These are phyloP conservation scores for Nycteola revayana DNA, from an alignment of 2,888 invertebrate species.

Conservation along the genomic window DNA sequence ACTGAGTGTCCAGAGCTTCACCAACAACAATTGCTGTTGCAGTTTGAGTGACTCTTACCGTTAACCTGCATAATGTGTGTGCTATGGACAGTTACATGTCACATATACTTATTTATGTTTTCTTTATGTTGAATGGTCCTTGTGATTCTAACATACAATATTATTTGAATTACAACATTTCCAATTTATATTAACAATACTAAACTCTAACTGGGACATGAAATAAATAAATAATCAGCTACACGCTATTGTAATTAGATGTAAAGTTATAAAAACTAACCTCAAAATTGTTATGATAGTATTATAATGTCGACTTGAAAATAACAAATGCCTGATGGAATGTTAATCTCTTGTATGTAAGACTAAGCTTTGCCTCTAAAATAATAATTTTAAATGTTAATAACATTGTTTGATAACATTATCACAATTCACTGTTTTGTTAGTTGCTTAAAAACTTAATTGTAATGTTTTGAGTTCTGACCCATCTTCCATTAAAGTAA, in stretches of 20 bases:
- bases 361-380: constrained; percentile 14
- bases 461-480: too few species aligned
- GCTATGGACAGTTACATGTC: constrained; percentile 64
- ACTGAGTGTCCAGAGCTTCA: constrained; percentile 69
- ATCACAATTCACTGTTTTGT: too few species aligned
- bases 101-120: constrained; percentile 56
- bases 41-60: constrained; percentile 65
- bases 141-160: constrained; percentile 75
- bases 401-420: constrained; percentile 6
- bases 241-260: constrained; percentile 13
- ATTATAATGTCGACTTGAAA: constrained; percentile 19
- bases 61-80: constrained; percentile 80
- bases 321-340: constrained; percentile 23
- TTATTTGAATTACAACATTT: constrained; percentile 31
- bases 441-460: too few species aligned
- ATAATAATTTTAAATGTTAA: constrained; percentile 11
- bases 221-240: constrained; percentile 14
- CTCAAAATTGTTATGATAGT: constrained; percentile 27
- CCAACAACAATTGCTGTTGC: constrained; percentile 70
- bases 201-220: constrained; percentile 30
- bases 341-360: constrained; percentile 15
- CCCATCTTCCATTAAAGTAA: too few species aligned
- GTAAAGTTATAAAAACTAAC: constrained; percentile 25
- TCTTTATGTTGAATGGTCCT: constrained; percentile 79
- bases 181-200: constrained; percentile 39